A percentile compares a stretch with the other conserved stretches of the same genome.
These are phyloP conservation scores for Theocolax elegans DNA, from an alignment of 1,140 invertebrate genomes.

Conservation along the genomic window DNA sequence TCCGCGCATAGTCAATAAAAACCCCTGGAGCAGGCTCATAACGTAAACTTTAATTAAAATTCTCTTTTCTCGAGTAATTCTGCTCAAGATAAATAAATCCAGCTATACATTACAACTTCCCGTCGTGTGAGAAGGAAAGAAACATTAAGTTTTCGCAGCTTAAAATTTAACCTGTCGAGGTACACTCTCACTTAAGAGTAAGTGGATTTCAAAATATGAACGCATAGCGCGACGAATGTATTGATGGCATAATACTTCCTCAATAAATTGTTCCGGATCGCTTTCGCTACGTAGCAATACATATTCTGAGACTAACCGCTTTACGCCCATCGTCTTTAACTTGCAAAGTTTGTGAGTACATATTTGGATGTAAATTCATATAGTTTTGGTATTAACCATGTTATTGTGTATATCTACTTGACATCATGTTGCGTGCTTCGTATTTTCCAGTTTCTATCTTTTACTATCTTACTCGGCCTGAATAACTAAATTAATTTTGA, in stretches of 20 bases:
- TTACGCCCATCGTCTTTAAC: too few species aligned
- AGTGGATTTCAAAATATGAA: background rate
- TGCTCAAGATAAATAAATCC: background rate
- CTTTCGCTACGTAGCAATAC: background rate
- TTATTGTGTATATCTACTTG: too few species aligned
- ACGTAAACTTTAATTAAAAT: conserved; percentile 1
- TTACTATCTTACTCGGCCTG: too few species aligned
- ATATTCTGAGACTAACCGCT: background rate
- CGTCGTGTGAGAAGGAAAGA: background rate
- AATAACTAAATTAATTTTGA: too few species aligned
- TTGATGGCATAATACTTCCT: background rate
- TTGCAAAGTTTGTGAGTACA: too few species aligned
- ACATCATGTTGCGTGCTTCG: too few species aligned
- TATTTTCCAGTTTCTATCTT: too few species aligned
- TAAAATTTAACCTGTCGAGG: background rate
- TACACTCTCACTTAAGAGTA: background rate
- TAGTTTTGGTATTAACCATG: too few species aligned
- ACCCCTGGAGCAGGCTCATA: too few species aligned
- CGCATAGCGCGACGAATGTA: background rate
- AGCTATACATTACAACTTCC: background rate
- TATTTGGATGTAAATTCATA: too few species aligned
- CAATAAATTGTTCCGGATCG: background rate
- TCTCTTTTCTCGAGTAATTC: background rate
- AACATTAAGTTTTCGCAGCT: conserved; percentile 1
- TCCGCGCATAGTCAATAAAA: too few species aligned